A percentile compares a stretch with the other conserved stretches of the same genome.
Conservation (phyloP, 2,888 invertebrate genomes). For the Acanthopleura granulata region DNA sequence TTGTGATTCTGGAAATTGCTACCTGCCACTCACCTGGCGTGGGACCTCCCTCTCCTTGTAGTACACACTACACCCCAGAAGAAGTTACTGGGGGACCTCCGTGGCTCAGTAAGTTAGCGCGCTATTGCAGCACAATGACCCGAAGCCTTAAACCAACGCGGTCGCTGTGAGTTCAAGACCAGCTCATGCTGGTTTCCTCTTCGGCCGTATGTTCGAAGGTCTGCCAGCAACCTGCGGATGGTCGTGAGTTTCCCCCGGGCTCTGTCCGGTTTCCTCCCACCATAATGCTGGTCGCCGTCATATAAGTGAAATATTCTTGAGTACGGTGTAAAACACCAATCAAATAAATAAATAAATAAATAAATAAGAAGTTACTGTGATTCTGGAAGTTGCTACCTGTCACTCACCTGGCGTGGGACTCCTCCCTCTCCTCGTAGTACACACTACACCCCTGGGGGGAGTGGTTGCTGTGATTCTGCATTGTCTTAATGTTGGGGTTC, state of each 20-base stretch:
- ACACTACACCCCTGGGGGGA: slow-evolving; percentile 54
- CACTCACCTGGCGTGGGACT: slow-evolving; percentile 56
- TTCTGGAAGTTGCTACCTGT: slow-evolving; percentile 51
- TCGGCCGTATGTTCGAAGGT: too few species aligned
- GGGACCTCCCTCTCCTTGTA: slow-evolving; percentile 63
- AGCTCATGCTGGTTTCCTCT: too few species aligned
- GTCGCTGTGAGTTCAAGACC: too few species aligned
- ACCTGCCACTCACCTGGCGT: slow-evolving; percentile 50
- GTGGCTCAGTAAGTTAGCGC: too few species aligned
- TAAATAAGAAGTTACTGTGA: slow-evolving; percentile 54
- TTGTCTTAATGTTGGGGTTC: slow-evolving; percentile 49
- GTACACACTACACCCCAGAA: slow-evolving; percentile 48
- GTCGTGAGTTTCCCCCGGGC: too few species aligned
- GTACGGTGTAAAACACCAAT: slow-evolving; percentile 60
- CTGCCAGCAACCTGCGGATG: too few species aligned
- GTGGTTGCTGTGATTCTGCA: slow-evolving; percentile 53
- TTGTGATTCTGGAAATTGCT: slow-evolving; percentile 55
- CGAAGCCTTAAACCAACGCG: too few species aligned
- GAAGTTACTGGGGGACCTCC: slow-evolving; percentile 46
- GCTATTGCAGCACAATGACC: too few species aligned
- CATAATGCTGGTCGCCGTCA: too few species aligned
- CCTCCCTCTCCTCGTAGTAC: slow-evolving; percentile 63
- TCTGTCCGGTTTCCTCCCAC: too few species aligned
- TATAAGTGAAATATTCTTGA: too few species aligned
- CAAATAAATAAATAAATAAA: slow-evolving; percentile 48